phyloP scores from a whole-genome alignment of 2,888 invertebrate genomes.

The Scrobipalpa atriplicella region DNA sequence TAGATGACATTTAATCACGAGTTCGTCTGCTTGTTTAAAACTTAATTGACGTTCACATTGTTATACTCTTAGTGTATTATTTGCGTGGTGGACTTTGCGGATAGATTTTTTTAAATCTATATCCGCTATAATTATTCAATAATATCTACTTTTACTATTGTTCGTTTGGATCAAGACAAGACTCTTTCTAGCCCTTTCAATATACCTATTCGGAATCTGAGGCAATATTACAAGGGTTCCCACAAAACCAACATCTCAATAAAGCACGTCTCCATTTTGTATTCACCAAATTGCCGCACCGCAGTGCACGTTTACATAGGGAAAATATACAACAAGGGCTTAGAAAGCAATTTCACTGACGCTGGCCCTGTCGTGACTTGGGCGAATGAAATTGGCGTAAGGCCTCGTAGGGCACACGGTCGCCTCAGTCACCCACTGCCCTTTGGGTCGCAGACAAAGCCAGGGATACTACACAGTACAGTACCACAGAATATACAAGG shows the following conservation, averaged over 20 bases:
- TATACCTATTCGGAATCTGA: neutral
- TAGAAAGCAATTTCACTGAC: conserved; percentile 35
- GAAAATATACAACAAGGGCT: conserved; percentile 34
- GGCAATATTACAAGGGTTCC: neutral
- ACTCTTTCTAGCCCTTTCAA: neutral
- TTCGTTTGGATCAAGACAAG: no score
- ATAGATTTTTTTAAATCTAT: no score
- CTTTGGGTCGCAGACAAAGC: conserved; percentile 26
- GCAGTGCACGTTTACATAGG: conserved; percentile 34
- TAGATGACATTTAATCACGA: neutral
- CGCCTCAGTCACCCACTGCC: conserved; percentile 37
- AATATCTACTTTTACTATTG: no score
- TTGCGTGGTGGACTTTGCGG: no score
- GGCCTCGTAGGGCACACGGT: conserved; percentile 53
- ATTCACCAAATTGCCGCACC: neutral
- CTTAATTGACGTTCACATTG: neutral
- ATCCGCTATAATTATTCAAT: no score
- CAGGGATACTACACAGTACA: conserved; percentile 19
- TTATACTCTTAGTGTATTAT: no score
- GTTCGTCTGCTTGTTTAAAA: conserved; percentile 8
- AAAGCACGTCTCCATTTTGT: neutral
- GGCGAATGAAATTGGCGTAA: conserved; percentile 48
- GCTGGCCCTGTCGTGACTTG: conserved; percentile 50
- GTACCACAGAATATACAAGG: no score
- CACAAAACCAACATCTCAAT: neutral